Percentiles rank a stretch among this genome's conserved stretches.
phyloP scores from a whole-genome alignment of 2,113 vertebrate species.

The Paradoxurus hermaphroditus region DNA sequence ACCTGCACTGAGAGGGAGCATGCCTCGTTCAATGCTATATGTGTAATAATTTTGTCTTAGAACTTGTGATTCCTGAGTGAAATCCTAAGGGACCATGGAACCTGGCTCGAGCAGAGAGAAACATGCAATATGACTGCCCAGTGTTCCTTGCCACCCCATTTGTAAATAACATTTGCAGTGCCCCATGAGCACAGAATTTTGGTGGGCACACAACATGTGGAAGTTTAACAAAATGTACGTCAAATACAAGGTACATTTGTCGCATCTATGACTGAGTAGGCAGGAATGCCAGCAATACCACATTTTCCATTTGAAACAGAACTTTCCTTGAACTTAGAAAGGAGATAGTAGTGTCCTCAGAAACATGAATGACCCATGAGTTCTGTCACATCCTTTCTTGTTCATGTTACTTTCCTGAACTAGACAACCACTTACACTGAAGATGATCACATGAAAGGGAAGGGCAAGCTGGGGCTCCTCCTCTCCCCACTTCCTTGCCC shows the following conservation, averaged over 20 bases:
- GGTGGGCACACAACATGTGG: too few relatives aligned
- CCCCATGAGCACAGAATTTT: not conserved
- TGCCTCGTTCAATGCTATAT: not conserved
- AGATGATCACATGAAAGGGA: not conserved
- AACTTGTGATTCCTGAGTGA: not conserved
- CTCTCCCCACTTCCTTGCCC: not conserved
- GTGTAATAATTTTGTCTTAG: not conserved
- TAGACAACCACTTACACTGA: not conserved
- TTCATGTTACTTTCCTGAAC: not conserved
- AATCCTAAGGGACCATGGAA: too few relatives aligned
- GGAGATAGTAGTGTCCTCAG: not conserved
- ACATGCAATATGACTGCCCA: too few relatives aligned
- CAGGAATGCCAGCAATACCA: rapidly evolving
- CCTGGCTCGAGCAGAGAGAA: not conserved
- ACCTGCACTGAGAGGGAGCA: not conserved
- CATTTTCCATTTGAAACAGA: not conserved
- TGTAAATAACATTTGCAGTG: not conserved
- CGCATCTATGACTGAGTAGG: not conserved
- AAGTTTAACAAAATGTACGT: not conserved
- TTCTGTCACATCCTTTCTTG: not conserved
- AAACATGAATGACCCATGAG: not conserved
- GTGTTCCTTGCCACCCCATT: too few relatives aligned
- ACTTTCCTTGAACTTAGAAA: not conserved
- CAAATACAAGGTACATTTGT: not conserved
- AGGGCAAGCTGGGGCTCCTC: not conserved